These are phyloP conservation scores for Ernsta delagoae DNA, from an alignment of 2,888 invertebrate species.

Conservation along the genomic window DNA sequence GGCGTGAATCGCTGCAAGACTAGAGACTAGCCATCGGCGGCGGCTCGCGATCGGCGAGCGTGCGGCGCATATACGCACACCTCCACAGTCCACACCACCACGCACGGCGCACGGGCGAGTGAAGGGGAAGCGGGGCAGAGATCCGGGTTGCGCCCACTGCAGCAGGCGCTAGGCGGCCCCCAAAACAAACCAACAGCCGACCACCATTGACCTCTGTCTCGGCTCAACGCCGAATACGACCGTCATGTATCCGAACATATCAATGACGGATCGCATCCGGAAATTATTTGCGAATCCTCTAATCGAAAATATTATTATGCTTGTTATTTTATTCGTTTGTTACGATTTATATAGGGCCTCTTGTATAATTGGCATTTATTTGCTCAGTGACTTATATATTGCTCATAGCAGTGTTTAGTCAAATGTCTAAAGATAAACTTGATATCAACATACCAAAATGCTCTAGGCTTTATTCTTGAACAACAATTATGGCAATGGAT, in stretches of 20 bases:
- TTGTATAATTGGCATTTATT: background rate
- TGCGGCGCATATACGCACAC: too few relatives aligned
- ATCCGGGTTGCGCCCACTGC: slow-evolving; percentile 83
- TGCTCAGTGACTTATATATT: too few relatives aligned
- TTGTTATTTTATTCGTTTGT: background rate
- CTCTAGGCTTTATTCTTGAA: background rate
- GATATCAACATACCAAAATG: too few relatives aligned
- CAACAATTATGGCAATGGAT: too few relatives aligned
- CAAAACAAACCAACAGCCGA: slow-evolving; percentile 61
- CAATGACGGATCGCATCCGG: slow-evolving; percentile 41
- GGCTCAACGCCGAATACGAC: slow-evolving; percentile 47
- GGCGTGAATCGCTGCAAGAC: too few relatives aligned
- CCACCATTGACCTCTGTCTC: slow-evolving; percentile 72
- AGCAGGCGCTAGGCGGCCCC: slow-evolving; percentile 63
- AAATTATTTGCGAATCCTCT: slow-evolving; percentile 17
- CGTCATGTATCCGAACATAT: slow-evolving; percentile 52
- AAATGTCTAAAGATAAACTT: background rate
- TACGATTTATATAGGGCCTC: background rate
- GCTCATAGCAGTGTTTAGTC: background rate
- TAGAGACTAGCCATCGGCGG: too few relatives aligned
- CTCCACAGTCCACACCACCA: too few relatives aligned
- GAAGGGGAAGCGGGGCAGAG: too few relatives aligned
- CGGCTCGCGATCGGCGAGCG: too few relatives aligned
- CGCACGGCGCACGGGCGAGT: too few relatives aligned
- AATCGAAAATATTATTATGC: background rate